Evolutionary conservation across 2,113 vertebrate genomes (phyloP).

Genomic region (Poeciliopsis retropinna): DNA sequence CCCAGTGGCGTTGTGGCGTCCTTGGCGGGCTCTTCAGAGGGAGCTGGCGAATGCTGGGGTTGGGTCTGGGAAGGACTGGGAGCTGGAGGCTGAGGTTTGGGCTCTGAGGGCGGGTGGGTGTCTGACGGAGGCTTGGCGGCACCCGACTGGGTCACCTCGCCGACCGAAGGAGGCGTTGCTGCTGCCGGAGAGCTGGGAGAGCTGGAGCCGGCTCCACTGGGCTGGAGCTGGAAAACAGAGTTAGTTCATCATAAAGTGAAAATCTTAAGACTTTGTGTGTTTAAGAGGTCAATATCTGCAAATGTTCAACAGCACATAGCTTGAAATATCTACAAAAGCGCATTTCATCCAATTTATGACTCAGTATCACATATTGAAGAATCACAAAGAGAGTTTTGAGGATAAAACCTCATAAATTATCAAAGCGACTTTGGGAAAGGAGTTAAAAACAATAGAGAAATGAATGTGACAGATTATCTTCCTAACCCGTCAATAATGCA

Average conservation of each 20-base stretch:
- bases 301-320: no score
- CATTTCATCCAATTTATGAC: neutral
- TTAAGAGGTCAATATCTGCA: neutral
- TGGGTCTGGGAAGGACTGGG: slow-evolving; percentile 59
- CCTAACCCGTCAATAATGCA: no score
- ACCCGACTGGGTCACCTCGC: slow-evolving; percentile 39
- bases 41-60: slow-evolving; percentile 58
- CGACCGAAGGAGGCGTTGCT: slow-evolving; percentile 48
- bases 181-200: slow-evolving; percentile 64
- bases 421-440: no score
- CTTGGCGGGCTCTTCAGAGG: slow-evolving; percentile 60
- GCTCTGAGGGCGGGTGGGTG: slow-evolving; percentile 45
- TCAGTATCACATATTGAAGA: no score
- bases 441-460: no score
- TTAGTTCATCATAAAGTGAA: neutral
- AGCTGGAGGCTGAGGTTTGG: slow-evolving; percentile 58
- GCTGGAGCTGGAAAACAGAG: slow-evolving; percentile 68
- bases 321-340: neutral
- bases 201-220: slow-evolving; percentile 62
- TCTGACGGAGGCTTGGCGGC: slow-evolving; percentile 48
- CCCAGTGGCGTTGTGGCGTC: slow-evolving; percentile 46
- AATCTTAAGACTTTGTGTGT: neutral
- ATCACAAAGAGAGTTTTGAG: no score
- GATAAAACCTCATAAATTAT: no score
- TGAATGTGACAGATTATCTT: no score